phyloP scores from a whole-genome alignment of 2,797 vertebrate genomes.

The Alectoris magna region DNA sequence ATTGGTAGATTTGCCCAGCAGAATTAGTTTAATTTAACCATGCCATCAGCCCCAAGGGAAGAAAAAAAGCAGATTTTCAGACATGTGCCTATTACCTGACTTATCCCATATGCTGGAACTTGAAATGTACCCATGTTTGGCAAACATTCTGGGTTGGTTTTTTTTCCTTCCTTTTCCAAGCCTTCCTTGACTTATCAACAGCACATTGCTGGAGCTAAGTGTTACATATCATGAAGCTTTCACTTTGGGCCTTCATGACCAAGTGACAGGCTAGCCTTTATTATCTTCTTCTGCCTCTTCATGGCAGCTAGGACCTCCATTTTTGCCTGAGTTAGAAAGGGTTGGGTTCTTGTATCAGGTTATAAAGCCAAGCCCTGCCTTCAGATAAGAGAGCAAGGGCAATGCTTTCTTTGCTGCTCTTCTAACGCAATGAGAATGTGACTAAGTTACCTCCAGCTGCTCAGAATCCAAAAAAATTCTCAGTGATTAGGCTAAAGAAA shows the following conservation, averaged over 20 bases:
- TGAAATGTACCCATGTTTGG: background rate
- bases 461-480: background rate
- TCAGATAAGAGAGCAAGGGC: background rate
- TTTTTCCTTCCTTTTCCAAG: background rate
- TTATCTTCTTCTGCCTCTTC: background rate
- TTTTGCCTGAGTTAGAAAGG: background rate
- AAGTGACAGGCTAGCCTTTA: background rate
- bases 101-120: background rate
- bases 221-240: accelerated
- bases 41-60: background rate
- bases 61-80: background rate
- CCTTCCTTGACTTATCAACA: background rate
- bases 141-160: background rate
- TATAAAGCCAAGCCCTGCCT: background rate
- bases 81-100: background rate
- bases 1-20: background rate
- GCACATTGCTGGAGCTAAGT: background rate
- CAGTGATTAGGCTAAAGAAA: background rate
- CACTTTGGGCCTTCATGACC: background rate
- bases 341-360: accelerated
- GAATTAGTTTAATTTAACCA: background rate
- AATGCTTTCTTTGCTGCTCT: background rate
- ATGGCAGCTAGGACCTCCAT: background rate
- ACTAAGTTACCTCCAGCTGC: background rate
- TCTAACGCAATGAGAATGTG: background rate